Percentiles rank a stretch among this genome's conserved stretches.
These are phyloP conservation scores for Mythimna albipuncta DNA, from an alignment of 2,888 invertebrate species.

Conservation along the genomic window DNA sequence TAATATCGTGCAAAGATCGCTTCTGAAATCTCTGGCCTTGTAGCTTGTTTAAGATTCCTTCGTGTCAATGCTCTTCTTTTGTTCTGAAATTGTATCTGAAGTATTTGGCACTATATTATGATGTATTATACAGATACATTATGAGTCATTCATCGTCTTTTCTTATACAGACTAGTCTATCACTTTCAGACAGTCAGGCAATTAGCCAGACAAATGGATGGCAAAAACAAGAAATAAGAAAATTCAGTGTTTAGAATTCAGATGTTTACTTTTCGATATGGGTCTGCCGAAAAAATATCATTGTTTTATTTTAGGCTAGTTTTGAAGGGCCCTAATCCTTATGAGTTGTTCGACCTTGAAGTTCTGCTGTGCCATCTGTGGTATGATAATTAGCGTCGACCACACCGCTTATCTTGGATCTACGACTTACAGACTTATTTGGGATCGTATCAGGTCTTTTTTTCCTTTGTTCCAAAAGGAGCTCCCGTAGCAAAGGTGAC, in stretches of 20 bases:
- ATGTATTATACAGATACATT: slow-evolving; percentile 6
- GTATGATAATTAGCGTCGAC: neutral
- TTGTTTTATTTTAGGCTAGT: too few species aligned
- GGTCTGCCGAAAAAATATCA: too few species aligned
- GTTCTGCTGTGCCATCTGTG: neutral
- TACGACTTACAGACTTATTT: neutral
- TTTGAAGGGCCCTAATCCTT: neutral
- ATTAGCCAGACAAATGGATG: neutral
- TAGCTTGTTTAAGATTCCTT: slow-evolving; percentile 31
- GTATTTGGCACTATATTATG: neutral
- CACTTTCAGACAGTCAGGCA: neutral
- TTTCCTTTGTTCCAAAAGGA: neutral
- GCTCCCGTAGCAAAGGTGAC: neutral
- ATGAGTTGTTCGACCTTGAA: neutral
- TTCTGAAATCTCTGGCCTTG: slow-evolving; percentile 32
- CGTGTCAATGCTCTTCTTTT: slow-evolving; percentile 25
- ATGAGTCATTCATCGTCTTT: slow-evolving; percentile 11
- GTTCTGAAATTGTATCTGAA: slow-evolving; percentile 20
- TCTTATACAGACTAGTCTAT: neutral
- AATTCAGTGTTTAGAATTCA: too few species aligned
- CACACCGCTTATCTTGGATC: neutral
- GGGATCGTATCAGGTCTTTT: neutral
- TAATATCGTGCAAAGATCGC: slow-evolving; percentile 5
- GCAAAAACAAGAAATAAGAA: too few species aligned
- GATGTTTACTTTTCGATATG: too few species aligned